These are phyloP conservation scores for Coryphaenoides rupestris DNA, from an alignment of 2,113 vertebrate species.

Conservation along the genomic window DNA sequence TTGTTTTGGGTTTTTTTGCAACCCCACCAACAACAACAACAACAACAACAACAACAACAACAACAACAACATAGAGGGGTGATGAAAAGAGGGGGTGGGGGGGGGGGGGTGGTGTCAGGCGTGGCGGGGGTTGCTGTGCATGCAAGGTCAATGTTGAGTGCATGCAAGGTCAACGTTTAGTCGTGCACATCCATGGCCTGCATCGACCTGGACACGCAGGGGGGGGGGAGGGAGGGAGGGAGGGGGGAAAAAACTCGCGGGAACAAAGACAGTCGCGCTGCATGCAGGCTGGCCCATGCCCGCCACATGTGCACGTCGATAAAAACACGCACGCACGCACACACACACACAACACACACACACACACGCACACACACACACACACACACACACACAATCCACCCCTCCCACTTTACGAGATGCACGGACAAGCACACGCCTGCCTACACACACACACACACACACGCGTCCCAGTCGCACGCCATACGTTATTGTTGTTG, in stretches of 20 bases:
- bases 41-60: no score
- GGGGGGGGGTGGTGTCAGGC: no score
- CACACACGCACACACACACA: neutral
- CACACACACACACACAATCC: neutral
- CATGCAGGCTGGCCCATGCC: constrained; percentile 39
- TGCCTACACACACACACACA: neutral
- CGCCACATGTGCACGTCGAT: constrained; percentile 62
- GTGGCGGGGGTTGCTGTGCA: no score
- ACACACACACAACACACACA: neutral
- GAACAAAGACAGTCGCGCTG: constrained; percentile 68
- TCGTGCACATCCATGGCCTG: neutral
- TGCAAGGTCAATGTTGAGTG: no score
- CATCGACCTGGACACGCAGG: constrained; percentile 29
- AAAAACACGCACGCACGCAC: constrained; percentile 32
- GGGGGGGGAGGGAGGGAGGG: neutral
- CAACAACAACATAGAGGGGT: no score
- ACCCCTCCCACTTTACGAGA: no score
- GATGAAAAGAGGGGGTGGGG: no score
- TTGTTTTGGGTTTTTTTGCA: no score
- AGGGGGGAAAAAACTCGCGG: neutral
- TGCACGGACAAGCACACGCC: constrained; percentile 5
- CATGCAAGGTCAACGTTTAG: no score
- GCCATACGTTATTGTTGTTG: no score
- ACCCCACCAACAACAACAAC: no score
- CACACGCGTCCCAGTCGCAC: neutral